Conservation (phyloP, 2,797 vertebrate species). For the Tokudaia muenninki region DNA sequence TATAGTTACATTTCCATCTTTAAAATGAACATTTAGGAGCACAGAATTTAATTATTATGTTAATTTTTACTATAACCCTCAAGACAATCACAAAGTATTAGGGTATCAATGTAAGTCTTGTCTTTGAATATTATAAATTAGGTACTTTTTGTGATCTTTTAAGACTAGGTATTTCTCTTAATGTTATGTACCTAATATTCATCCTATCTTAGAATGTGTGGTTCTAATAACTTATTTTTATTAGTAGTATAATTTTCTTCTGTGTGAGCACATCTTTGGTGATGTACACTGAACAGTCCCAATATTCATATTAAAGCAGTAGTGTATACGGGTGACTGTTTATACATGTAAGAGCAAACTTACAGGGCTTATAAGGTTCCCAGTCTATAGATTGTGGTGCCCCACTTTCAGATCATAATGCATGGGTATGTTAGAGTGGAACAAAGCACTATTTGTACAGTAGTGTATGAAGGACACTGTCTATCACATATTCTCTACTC, state of each 20-base stretch:
- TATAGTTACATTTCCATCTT: neutral
- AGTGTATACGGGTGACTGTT: neutral
- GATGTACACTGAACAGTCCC: slow-evolving; percentile 29
- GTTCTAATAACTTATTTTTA: slow-evolving; percentile 59
- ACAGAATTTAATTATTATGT: neutral
- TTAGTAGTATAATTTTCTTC: neutral
- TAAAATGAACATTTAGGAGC: neutral
- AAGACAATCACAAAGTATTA: neutral
- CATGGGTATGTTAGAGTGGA: neutral
- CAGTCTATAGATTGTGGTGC: neutral
- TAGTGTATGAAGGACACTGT: neutral
- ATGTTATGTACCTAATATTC: neutral
- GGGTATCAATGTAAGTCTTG: neutral
- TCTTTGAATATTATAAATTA: slow-evolving; percentile 36
- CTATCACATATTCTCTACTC: neutral
- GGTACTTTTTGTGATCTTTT: neutral
- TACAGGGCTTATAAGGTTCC: neutral
- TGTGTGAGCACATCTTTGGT: neutral
- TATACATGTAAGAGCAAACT: neutral
- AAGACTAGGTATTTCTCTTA: slow-evolving; percentile 25
- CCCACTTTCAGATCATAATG: slow-evolving; percentile 7
- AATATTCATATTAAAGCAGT: slow-evolving; percentile 26
- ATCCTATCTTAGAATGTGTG: slow-evolving; percentile 9
- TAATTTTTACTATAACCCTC: neutral
- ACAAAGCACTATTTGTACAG: neutral